Evolutionary conservation across 2,888 invertebrate species (phyloP).

Genomic region (Caenorhabditis sp.): DNA sequence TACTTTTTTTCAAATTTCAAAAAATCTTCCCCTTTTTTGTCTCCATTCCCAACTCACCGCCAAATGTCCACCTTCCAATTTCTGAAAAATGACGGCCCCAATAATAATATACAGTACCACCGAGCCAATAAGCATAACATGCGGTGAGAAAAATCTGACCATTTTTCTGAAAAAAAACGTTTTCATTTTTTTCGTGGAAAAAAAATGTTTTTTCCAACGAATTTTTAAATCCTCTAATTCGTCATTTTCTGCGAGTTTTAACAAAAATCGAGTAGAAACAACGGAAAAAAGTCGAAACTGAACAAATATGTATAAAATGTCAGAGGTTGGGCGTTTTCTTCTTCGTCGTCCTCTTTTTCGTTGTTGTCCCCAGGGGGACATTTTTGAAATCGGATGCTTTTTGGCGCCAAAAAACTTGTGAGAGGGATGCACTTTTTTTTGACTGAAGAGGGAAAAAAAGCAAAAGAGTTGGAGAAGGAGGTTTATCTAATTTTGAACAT

Average conservation of each 20-base stretch:
- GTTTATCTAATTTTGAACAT: no score
- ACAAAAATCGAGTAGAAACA: not conserved
- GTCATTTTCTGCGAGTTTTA: not conserved
- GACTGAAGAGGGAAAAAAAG: no score
- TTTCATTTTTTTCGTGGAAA: not conserved
- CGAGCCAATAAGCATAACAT: conserved; percentile 58
- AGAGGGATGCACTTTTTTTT: no score
- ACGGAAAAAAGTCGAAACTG: no score
- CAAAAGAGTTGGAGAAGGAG: no score
- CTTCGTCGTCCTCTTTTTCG: no score
- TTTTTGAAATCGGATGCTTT: no score
- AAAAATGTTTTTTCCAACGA: not conserved
- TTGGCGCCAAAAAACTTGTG: no score
- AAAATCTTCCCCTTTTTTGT: not conserved
- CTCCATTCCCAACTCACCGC: conserved; percentile 21
- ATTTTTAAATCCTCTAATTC: no score
- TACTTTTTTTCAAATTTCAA: not conserved
- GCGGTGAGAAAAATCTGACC: conserved; percentile 59
- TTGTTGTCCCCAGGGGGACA: no score
- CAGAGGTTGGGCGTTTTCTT: no score
- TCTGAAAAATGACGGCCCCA: conserved; percentile 55
- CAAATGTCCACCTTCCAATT: conserved; percentile 50
- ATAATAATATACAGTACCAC: conserved; percentile 62
- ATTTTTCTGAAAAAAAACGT: conserved; percentile 16
- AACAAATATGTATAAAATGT: no score